These are phyloP conservation scores for Spodoptera exigua DNA, from an alignment of 2,888 invertebrate genomes.

Conservation along the genomic window DNA sequence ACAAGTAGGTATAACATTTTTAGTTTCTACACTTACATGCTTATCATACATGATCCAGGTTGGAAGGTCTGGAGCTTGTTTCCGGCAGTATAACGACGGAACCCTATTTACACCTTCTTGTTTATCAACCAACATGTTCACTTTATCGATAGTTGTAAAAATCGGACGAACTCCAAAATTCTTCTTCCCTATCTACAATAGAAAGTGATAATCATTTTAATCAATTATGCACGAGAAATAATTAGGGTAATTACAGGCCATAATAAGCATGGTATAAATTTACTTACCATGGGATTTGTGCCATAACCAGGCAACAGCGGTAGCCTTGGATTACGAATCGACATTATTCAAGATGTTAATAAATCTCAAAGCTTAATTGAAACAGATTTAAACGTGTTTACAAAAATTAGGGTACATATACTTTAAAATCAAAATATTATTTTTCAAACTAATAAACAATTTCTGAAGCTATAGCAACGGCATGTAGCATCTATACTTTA, in stretches of 20 bases:
- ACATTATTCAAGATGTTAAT: constrained; percentile 66
- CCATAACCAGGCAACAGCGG: constrained; percentile 93
- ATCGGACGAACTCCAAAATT: constrained; percentile 82
- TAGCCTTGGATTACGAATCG: constrained; percentile 90
- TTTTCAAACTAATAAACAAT: constrained; percentile 7
- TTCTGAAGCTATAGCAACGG: constrained; percentile 42
- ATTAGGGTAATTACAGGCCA: no score
- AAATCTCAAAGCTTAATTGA: constrained; percentile 20
- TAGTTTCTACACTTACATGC: constrained; percentile 88
- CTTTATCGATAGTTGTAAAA: constrained; percentile 78
- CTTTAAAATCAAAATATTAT: constrained; percentile 37
- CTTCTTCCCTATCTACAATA: constrained; percentile 78
- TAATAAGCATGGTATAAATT: neutral
- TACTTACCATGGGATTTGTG: constrained; percentile 91
- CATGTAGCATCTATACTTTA: neutral
- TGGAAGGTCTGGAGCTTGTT: constrained; percentile 93
- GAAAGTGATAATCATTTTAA: constrained; percentile 3
- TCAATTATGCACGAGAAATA: neutral
- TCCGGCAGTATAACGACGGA: constrained; percentile 93
- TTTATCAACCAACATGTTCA: constrained; percentile 85
- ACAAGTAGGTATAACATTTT: no score
- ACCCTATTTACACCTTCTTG: constrained; percentile 73
- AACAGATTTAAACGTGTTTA: constrained; percentile 19
- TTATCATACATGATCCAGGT: constrained; percentile 97
- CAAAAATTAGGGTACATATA: constrained; percentile 24